Evolutionary conservation across 1,140 invertebrate genomes (phyloP).

Genomic region (Sitodiplosis mosellana): DNA sequence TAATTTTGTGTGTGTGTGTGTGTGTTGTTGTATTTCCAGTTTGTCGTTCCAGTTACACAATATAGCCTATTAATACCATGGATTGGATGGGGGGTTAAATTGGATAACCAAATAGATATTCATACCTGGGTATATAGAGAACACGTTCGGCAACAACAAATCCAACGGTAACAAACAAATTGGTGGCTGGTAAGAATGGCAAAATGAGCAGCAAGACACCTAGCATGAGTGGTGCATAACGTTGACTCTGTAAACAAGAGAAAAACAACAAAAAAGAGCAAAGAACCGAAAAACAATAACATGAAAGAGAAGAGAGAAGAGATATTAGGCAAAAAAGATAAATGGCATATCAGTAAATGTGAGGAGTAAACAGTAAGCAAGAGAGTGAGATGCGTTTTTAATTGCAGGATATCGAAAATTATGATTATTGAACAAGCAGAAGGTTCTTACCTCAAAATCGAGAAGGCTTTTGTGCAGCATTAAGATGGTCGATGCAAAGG

Average conservation of each 20-base stretch:
- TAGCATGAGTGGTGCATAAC: constrained; percentile 39
- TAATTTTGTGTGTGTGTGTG: neutral
- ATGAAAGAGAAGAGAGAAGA: neutral
- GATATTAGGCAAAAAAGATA: neutral
- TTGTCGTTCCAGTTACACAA: too few relatives aligned
- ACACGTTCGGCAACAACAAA: constrained; percentile 81
- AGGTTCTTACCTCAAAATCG: constrained; percentile 46
- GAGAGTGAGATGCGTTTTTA: too few relatives aligned
- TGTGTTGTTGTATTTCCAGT: too few relatives aligned
- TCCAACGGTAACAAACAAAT: constrained; percentile 72
- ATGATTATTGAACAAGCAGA: too few relatives aligned
- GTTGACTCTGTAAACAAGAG: constrained; percentile 30
- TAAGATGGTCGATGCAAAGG: constrained; percentile 37
- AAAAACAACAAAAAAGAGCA: neutral
- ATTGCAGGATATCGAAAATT: too few relatives aligned
- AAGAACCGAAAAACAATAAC: neutral
- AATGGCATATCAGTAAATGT: too few relatives aligned
- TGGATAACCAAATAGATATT: neutral
- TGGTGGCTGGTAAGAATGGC: constrained; percentile 73
- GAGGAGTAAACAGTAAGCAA: too few relatives aligned
- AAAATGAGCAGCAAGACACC: constrained; percentile 48
- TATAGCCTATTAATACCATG: neutral
- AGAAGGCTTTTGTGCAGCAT: constrained; percentile 37
- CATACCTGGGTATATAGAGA: constrained; percentile 75
- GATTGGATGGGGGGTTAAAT: neutral